Conservation (phyloP, 1,140 invertebrate species). For the Drosophila orosa region DNA sequence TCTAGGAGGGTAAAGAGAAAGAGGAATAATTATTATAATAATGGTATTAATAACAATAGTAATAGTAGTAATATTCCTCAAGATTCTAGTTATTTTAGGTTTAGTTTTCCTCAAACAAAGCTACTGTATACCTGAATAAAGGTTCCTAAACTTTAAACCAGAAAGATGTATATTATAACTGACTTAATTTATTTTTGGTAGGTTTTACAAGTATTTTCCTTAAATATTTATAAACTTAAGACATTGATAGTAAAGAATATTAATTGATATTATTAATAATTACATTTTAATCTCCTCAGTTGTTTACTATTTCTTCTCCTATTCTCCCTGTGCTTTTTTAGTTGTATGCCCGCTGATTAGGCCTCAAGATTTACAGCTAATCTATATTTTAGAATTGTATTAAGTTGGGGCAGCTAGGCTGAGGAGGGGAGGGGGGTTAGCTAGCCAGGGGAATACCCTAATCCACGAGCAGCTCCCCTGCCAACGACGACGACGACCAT, state of each 20-base stretch:
- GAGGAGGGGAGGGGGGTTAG: not conserved
- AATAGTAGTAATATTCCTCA: not conserved
- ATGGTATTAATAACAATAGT: not conserved
- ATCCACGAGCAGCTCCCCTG: not conserved
- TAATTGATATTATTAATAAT: too few species aligned
- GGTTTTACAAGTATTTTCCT: not conserved
- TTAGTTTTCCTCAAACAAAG: not conserved
- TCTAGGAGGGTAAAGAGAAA: not conserved
- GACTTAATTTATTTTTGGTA: not conserved
- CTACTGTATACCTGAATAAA: not conserved
- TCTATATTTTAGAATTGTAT: constrained; percentile 68
- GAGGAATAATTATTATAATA: not conserved
- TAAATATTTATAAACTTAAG: not conserved
- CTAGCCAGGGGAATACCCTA: constrained; percentile 9
- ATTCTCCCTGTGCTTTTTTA: constrained; percentile 7
- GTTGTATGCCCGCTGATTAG: constrained; percentile 58
- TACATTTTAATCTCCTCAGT: too few species aligned
- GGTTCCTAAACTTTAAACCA: too few species aligned
- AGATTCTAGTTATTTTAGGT: not conserved
- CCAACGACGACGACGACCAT: too few species aligned
- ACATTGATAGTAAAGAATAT: too few species aligned
- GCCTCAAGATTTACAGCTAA: constrained; percentile 71
- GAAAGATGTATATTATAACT: not conserved
- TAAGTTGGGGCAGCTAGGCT: not conserved
- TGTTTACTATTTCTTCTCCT: not conserved